Conservation (phyloP, 2,888 invertebrate species). For the Drosophila fungiperda region DNA sequence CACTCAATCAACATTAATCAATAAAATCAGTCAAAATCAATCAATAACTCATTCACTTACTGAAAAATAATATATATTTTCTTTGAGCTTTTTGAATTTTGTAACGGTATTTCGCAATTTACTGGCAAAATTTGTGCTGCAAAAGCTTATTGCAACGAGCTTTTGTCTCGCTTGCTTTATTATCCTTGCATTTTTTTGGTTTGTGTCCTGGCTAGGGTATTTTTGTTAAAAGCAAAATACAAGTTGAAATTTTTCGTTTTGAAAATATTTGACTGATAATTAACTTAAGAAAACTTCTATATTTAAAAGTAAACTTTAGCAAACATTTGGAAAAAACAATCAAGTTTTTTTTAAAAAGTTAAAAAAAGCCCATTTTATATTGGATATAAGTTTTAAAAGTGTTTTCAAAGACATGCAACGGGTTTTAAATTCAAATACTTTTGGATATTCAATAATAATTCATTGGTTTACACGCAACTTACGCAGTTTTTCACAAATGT, state of each 20-base stretch:
- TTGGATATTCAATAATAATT: neutral
- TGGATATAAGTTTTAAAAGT: neutral
- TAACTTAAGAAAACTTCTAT: neutral
- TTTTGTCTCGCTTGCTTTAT: constrained; percentile 1
- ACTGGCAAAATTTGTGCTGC: neutral
- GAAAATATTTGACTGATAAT: neutral
- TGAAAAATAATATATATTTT: neutral
- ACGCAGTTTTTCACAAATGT: constrained; percentile 38
- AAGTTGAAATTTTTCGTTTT: neutral
- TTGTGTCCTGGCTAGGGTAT: constrained; percentile 19
- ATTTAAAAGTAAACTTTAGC: neutral
- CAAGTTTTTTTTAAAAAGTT: neutral
- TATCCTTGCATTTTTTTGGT: constrained; percentile 19
- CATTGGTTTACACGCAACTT: constrained; percentile 13
- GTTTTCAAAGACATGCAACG: neutral
- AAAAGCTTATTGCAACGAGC: constrained; percentile 21
- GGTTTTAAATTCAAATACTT: neutral
- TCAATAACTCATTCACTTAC: neutral
- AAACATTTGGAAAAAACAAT: neutral
- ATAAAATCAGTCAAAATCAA: neutral
- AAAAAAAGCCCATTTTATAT: neutral
- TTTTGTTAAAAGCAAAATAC: neutral
- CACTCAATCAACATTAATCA: neutral
- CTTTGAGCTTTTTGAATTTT: neutral
- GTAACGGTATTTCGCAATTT: neutral